Evolutionary conservation across 2,113 vertebrate species (phyloP).

Genomic region (Oncorhynchus mykiss): DNA sequence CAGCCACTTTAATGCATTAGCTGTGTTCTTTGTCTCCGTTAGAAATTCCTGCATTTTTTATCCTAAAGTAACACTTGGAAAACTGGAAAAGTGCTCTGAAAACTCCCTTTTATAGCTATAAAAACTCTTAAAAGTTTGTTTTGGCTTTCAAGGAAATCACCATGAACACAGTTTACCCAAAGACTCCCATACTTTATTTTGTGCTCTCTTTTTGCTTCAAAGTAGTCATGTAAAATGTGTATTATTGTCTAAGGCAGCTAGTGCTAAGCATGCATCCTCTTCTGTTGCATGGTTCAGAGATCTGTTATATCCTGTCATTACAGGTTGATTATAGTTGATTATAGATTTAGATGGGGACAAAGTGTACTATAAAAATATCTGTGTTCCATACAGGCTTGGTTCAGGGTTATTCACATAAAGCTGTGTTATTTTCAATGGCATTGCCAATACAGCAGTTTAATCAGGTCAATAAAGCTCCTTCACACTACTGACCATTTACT

Average conservation of each 20-base stretch:
- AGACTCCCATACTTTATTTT: too few species aligned
- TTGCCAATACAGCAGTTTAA: slow-evolving; percentile 58
- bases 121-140: neutral
- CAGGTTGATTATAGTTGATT: neutral
- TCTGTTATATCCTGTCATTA: neutral
- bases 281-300: too few species aligned
- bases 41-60: neutral
- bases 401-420: slow-evolving; percentile 58
- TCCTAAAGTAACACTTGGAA: neutral
- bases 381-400: slow-evolving; percentile 49
- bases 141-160: too few species aligned
- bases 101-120: neutral
- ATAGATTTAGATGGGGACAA: neutral
- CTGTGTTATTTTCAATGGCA: slow-evolving; percentile 48
- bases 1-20: slow-evolving; percentile 59
- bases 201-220: too few species aligned
- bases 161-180: too few species aligned
- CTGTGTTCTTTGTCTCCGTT: slow-evolving; percentile 11
- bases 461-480: slow-evolving; percentile 47
- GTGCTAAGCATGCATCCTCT: too few species aligned
- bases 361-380: slow-evolving; percentile 61
- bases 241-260: too few species aligned
- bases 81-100: neutral
- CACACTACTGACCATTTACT: slow-evolving; percentile 49
- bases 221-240: too few species aligned